Evolutionary conservation across 2,888 invertebrate genomes (phyloP), one percentile per base, ranked within the genome.

Genomic region (Orchesellides sinensis): DNA sequence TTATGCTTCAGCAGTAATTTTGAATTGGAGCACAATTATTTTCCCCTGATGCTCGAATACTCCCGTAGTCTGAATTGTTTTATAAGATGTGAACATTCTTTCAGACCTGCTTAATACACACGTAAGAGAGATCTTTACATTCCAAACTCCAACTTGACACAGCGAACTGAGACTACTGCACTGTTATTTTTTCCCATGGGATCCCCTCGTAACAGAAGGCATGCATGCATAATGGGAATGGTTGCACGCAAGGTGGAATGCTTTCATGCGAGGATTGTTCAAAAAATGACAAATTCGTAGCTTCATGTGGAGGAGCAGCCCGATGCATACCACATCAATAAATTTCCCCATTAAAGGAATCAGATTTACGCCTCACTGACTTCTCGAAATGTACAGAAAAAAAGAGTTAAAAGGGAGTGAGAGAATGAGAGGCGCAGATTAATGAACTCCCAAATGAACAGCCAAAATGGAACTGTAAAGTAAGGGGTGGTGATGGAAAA

Each of bases 361-460:
- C 66, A 80, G 47, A 80, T 52, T 80, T 40, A 66, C 49, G 66
- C 65, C 56, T 61, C 80, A 59, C 56, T 56, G 80, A 56, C 72
- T 72, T 66, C 29, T 72, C 59, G 72, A 80, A 80, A 72, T 80
- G 72, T 75, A 27, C 29, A 65, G 54, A 69, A 47, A 54, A 68
- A 59, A 69, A 77, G 49, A 69, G 47, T 47, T 68, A 29, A 56
- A 59, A 68, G 77, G 61, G 65, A 63, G 66, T 35, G 80, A 80
- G 56, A 23, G 70, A 80, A 68, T 59, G 66, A 80, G 69, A 75
- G 78, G 23, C 59, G 47, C 65, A 63, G 63, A 72, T 72, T 80
- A 80, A 72, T 80, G 54, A 80, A 72, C 80, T 80, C 65, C 80
- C 72, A 40, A 72, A 72, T 80, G 72, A 79, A 65, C 79, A 69